Conservation (phyloP, 2,888 invertebrate genomes). For the Colletes collaris region DNA sequence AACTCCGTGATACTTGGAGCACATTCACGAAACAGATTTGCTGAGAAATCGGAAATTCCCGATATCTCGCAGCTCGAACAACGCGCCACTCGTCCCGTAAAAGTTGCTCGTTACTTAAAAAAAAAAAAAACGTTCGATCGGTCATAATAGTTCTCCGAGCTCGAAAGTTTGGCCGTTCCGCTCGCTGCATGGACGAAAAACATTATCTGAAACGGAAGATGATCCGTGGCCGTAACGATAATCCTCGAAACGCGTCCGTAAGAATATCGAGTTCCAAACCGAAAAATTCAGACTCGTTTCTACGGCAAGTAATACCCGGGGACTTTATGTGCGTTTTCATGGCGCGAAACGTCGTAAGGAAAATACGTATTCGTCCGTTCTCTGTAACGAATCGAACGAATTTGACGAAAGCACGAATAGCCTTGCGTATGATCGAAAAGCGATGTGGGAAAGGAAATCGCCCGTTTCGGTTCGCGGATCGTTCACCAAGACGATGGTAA, state of each 20-base stretch:
- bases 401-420: slow-evolving; percentile 36
- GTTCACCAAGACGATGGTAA: background rate
- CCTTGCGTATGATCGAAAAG: background rate
- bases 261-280: slow-evolving; percentile 34
- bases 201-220: slow-evolving; percentile 5
- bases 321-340: slow-evolving; percentile 57
- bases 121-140: slow-evolving; percentile 22
- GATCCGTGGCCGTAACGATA: slow-evolving; percentile 35
- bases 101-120: slow-evolving; percentile 1
- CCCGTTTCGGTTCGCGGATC: background rate
- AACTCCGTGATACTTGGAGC: background rate
- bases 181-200: background rate
- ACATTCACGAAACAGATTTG: background rate
- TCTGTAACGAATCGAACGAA: slow-evolving; percentile 14
- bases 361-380: slow-evolving; percentile 34
- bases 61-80: background rate
- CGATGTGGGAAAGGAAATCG: background rate
- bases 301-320: slow-evolving; percentile 45
- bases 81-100: slow-evolving; percentile 1
- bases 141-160: background rate
- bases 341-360: slow-evolving; percentile 56
- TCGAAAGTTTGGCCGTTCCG: background rate
- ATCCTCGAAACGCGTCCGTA: slow-evolving; percentile 29
- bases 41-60: background rate
- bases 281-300: slow-evolving; percentile 32